These are phyloP conservation scores for Neoniphon sammara DNA, from an alignment of 2,797 vertebrate genomes.

Conservation along the genomic window DNA sequence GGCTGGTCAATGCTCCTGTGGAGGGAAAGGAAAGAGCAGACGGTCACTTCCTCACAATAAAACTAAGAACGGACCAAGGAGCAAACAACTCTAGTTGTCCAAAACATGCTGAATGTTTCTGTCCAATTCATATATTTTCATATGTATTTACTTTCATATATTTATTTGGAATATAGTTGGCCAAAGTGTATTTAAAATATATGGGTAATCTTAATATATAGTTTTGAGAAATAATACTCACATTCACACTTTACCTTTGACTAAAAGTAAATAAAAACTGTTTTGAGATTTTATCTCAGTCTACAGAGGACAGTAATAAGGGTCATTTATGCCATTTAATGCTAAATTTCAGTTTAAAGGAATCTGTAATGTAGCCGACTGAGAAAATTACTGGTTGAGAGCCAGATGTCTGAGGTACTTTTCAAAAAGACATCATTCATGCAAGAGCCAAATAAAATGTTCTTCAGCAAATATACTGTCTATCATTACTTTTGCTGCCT, in stretches of 20 bases:
- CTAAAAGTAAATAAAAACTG: too few species aligned
- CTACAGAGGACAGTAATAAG: too few species aligned
- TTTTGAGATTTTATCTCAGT: too few species aligned
- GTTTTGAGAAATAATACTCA: not conserved
- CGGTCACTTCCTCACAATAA: slow-evolving; percentile 71
- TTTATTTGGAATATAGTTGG: not conserved
- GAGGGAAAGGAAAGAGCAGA: slow-evolving; percentile 68
- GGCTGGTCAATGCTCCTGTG: slow-evolving; percentile 64
- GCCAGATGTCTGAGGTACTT: not conserved
- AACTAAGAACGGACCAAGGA: slow-evolving; percentile 22
- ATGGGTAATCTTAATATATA: not conserved
- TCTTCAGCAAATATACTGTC: not conserved
- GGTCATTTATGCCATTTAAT: too few species aligned
- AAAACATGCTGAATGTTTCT: not conserved
- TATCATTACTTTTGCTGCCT: not conserved
- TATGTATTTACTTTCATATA: too few species aligned
- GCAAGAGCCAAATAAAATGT: too few species aligned
- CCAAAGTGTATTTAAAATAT: not conserved
- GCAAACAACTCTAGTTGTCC: slow-evolving; percentile 38
- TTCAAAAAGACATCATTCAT: not conserved
- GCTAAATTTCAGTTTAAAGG: too few species aligned
- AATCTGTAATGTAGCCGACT: not conserved
- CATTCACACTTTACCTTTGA: not conserved
- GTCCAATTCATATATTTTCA: not conserved
- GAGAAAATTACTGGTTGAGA: not conserved